Evolutionary conservation across 2,888 invertebrate genomes (phyloP).

Genomic region (Ametastegia equiseti): DNA sequence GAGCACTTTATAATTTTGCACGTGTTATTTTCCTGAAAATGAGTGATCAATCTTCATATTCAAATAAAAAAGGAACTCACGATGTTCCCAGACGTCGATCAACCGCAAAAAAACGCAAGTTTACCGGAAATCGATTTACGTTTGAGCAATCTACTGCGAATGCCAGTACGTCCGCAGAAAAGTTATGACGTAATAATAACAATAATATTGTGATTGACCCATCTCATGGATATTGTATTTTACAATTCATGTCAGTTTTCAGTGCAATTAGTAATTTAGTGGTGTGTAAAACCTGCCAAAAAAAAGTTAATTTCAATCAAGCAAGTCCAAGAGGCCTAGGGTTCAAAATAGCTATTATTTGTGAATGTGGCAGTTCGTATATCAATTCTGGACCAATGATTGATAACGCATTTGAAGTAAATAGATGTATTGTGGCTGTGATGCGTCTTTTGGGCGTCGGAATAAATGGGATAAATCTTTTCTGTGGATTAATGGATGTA

Average conservation of each 20-base stretch:
- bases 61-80: constrained; percentile 30
- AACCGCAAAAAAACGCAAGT: constrained; percentile 37
- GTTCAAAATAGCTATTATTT: constrained; percentile 37
- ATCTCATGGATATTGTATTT: constrained; percentile 40
- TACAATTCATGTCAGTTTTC: constrained; percentile 47
- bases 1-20: too few species aligned
- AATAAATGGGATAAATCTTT: constrained; percentile 57
- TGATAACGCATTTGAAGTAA: background rate
- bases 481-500: constrained; percentile 55
- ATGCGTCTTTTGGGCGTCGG: constrained; percentile 58
- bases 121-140: constrained; percentile 43
- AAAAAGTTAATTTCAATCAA: constrained; percentile 44
- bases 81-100: constrained; percentile 35
- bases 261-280: constrained; percentile 47
- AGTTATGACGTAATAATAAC: background rate
- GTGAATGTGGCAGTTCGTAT: constrained; percentile 41
- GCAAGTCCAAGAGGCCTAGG: constrained; percentile 47
- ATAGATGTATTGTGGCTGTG: constrained; percentile 56
- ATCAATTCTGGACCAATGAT: constrained; percentile 42
- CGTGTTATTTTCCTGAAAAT: too few species aligned
- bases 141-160: constrained; percentile 44
- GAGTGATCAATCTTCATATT: too few species aligned
- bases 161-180: background rate
- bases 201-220: constrained; percentile 34
- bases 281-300: constrained; percentile 39